These are phyloP conservation scores for Panonychus citri DNA, from an alignment of 1,140 invertebrate genomes.

Conservation along the genomic window DNA sequence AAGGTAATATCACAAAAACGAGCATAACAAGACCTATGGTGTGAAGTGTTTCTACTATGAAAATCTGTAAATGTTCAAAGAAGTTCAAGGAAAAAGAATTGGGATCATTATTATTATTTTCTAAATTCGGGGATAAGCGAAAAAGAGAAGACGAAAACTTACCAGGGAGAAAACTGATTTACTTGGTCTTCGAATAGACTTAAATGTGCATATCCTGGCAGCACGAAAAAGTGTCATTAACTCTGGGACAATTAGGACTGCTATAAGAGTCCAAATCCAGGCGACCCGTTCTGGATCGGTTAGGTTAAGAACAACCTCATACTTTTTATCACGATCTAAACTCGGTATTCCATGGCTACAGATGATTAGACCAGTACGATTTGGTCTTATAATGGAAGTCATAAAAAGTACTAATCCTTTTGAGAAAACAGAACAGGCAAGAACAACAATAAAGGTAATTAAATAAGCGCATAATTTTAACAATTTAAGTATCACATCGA, in stretches of 20 bases:
- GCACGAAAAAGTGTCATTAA: slow-evolving; percentile 60
- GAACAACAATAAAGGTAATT: slow-evolving; percentile 31
- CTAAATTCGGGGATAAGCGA: not conserved
- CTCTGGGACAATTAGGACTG: slow-evolving; percentile 63
- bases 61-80: slow-evolving; percentile 9
- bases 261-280: slow-evolving; percentile 74
- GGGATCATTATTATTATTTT: not conserved
- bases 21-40: slow-evolving; percentile 23
- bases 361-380: slow-evolving; percentile 9
- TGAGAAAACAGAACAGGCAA: slow-evolving; percentile 19
- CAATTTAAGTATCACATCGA: slow-evolving; percentile 32
- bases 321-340: slow-evolving; percentile 13
- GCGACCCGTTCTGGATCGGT: slow-evolving; percentile 45
- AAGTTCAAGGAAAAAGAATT: not conserved
- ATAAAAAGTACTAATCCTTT: slow-evolving; percentile 23
- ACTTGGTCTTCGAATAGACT: slow-evolving; percentile 22
- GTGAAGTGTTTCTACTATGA: slow-evolving; percentile 23
- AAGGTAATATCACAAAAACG: slow-evolving; percentile 24
- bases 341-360: slow-evolving; percentile 15
- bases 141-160: slow-evolving; percentile 5
- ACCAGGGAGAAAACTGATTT: slow-evolving; percentile 14
- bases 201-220: slow-evolving; percentile 69
- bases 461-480: slow-evolving; percentile 63
- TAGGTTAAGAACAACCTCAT: slow-evolving; percentile 3
- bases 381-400: slow-evolving; percentile 21